A percentile compares a stretch with the other conserved stretches of the same genome.
These are phyloP conservation scores for Thryonomys swinderianus DNA, from an alignment of 2,113 vertebrate genomes.

Conservation along the genomic window DNA sequence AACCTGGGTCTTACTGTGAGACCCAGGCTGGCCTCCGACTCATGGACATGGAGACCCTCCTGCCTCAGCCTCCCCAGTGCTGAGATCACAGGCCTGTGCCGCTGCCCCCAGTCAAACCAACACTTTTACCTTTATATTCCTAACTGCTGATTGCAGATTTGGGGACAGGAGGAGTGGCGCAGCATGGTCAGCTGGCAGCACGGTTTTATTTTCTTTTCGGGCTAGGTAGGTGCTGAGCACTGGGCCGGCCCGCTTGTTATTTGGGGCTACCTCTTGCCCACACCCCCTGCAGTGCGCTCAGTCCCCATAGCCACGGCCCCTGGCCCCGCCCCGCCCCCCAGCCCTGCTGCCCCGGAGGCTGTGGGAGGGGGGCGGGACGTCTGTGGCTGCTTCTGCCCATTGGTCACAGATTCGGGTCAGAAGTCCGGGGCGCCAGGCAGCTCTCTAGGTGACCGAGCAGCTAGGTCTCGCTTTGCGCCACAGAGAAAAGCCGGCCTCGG, in stretches of 20 bases:
- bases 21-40: background rate
- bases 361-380: background rate
- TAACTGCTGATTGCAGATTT: background rate
- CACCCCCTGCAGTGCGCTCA: background rate
- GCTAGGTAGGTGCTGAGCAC: no score
- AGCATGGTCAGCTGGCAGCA: no score
- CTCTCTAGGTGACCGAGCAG: background rate
- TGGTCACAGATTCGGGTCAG: background rate
- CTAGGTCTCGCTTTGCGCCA: rapidly evolving
- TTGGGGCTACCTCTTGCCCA: background rate
- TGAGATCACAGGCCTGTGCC: background rate
- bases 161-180: no score
- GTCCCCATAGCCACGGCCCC: no score
- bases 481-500: rapidly evolving
- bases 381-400: background rate
- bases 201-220: background rate
- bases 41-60: rapidly evolving
- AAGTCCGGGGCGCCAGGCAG: background rate
- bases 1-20: background rate
- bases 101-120: background rate
- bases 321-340: no score
- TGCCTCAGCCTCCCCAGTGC: background rate
- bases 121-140: constrained; percentile 36
- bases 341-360: background rate
- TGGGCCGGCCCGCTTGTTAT: background rate